Base-by-base conservation (phyloP, 2,113 vertebrate genomes). In the Amphiprion percula region DNA sequence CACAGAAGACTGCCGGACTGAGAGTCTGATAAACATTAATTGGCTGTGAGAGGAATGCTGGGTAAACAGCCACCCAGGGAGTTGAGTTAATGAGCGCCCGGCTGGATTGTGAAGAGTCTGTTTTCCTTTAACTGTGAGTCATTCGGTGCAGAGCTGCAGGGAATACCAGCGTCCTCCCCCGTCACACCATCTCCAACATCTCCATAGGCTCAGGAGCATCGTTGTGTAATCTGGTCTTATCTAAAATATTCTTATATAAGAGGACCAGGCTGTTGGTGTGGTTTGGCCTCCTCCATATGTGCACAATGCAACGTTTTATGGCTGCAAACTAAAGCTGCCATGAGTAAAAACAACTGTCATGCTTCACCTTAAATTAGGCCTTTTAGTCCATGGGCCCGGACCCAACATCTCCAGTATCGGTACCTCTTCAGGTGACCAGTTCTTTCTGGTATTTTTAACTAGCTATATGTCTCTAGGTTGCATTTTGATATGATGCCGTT, bases 71-170 rank as follows among this genome's bases (percentile, higher is more conserved):
- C 87, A 90, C 92, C 83, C 88, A 77, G 88, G 87, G 84, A 90
- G 86, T 61, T 88, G 72, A 72, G 90, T 92, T 94, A 92, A 93
- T 93, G 88, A 92, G 75, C 87, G 77, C 67, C 85, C 82, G 79
- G 77, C 80, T 67, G 55, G 64, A 77, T 84, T 75, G 70, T 47
- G 17, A 77, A 80, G 83, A 71, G 73, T 87, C 77, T 87, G 86
- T 85, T 87, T 89, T 86, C 52, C 83, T 89, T 85, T 68, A 77
- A 78, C 80, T 9, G 73, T 91, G 92, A 93, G 72, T 90, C 91
- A 91, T 68, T 84, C 77, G 65, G n/a, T 37, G 54, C 70, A 74
- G 52, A 77, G 62, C 80, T 64, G 76, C 72, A 68, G 65, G 62
- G 76, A 67, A 73, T 83, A 86, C 86, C 89, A 87, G n/a, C 66